A percentile compares a stretch with the other conserved stretches of the same genome.
Evolutionary conservation across 2,113 vertebrate genomes (phyloP).

Genomic region (Ophthalmotilapia sp.): DNA sequence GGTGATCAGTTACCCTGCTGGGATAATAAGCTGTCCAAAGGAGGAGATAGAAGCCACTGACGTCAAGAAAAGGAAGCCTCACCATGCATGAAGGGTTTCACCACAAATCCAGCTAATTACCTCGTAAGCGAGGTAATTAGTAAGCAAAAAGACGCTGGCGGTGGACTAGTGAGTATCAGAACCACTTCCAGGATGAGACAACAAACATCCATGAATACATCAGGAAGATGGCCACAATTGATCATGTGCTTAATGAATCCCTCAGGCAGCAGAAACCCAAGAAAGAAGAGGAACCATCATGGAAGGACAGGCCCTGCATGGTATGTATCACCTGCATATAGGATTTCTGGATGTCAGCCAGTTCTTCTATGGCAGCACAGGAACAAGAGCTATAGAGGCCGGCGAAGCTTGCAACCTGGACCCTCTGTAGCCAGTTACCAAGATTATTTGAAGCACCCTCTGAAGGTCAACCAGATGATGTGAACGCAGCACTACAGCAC

Average conservation of each 20-base stretch:
- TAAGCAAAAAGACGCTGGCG: background rate
- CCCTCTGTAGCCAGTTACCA: background rate
- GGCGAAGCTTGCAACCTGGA: background rate
- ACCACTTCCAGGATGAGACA: background rate
- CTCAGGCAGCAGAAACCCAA: background rate
- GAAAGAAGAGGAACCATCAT: background rate
- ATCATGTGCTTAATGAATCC: background rate
- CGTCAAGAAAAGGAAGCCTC: background rate
- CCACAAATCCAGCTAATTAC: background rate
- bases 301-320: background rate
- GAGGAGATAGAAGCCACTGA: background rate
- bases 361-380: background rate
- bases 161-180: background rate
- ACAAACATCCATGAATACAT: background rate
- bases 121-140: rapidly evolving
- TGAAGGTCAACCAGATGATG: background rate
- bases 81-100: background rate
- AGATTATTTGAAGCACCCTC: background rate
- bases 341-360: background rate
- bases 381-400: background rate
- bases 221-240: background rate
- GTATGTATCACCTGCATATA: background rate
- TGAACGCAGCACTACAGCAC: background rate
- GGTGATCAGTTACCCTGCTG: background rate
- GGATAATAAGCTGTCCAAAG: background rate